phyloP scores from a whole-genome alignment of 2,113 vertebrate genomes.

The Abramis brama region DNA sequence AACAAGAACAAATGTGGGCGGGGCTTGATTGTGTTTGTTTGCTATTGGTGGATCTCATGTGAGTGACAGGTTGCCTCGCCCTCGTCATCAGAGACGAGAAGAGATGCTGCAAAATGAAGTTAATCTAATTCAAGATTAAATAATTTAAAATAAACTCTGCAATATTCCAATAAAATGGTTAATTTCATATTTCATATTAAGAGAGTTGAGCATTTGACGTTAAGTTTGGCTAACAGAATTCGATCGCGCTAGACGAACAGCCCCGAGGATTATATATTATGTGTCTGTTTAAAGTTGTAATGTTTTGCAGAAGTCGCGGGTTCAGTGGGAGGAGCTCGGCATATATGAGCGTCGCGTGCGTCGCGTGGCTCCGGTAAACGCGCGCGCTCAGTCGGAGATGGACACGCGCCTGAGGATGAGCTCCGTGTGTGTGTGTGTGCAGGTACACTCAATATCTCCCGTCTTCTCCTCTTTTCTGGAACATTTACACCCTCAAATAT shows the following conservation, averaged over 20 bases:
- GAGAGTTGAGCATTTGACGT: not conserved
- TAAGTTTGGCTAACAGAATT: not conserved
- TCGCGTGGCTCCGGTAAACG: conserved; percentile 50
- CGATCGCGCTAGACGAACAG: too few relatives aligned
- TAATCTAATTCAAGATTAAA: too few relatives aligned
- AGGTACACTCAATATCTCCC: conserved; percentile 66
- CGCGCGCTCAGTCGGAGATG: conserved; percentile 59
- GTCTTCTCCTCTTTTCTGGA: conserved; percentile 15
- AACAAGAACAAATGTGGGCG: too few relatives aligned
- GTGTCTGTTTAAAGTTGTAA: not conserved
- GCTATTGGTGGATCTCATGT: too few relatives aligned
- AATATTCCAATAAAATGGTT: too few relatives aligned
- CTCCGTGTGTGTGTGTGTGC: conserved; percentile 68
- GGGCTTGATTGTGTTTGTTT: too few relatives aligned
- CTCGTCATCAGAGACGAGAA: too few relatives aligned
- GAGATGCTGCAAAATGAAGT: too few relatives aligned
- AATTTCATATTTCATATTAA: not conserved
- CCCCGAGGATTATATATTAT: not conserved
- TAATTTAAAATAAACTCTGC: too few relatives aligned
- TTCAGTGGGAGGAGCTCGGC: conserved; percentile 56
- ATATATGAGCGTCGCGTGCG: not conserved
- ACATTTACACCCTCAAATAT: not conserved
- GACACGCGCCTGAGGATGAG: conserved; percentile 66
- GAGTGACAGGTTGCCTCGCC: too few relatives aligned
- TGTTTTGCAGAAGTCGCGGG: not conserved